Percentiles rank a stretch among this genome's conserved stretches.
phyloP scores from a whole-genome alignment of 2,888 invertebrate genomes.

The Acheta domesticus region DNA sequence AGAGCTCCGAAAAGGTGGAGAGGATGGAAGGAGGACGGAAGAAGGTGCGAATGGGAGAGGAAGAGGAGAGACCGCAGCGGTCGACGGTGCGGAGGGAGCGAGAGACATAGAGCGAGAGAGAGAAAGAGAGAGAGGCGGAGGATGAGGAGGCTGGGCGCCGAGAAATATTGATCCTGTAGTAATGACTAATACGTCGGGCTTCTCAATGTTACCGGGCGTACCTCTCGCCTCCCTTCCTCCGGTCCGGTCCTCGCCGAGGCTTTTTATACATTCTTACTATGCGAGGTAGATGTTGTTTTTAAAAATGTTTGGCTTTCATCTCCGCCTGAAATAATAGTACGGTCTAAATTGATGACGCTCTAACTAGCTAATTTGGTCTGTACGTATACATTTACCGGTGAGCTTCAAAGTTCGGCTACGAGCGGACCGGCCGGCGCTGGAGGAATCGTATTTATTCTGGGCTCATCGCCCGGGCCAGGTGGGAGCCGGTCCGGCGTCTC shows the following conservation, averaged over 20 bases:
- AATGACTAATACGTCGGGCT: conserved; percentile 18
- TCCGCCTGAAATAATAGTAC: neutral
- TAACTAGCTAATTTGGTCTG: neutral
- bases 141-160: neutral
- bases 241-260: neutral
- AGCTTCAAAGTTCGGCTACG: neutral
- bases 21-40: neutral
- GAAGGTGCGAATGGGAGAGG: neutral
- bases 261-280: conserved; percentile 18
- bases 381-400: neutral
- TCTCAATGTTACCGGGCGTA: neutral
- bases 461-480: neutral
- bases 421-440: neutral
- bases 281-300: neutral
- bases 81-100: neutral
- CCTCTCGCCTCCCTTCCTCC: neutral
- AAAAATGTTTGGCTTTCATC: conserved; percentile 18
- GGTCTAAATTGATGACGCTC: conserved; percentile 18
- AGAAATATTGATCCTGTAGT: conserved; percentile 2
- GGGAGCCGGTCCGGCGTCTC: neutral
- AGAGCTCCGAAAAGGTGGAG: neutral
- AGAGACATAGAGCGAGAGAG: neutral
- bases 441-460: conserved; percentile 7
- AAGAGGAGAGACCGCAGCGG: neutral
- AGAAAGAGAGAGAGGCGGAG: neutral